Evolutionary conservation across 92 coral and sea anemone species (phyloP), one percentile per base, ranked within the genome.

Genomic region (Siderastrea radians): DNA sequence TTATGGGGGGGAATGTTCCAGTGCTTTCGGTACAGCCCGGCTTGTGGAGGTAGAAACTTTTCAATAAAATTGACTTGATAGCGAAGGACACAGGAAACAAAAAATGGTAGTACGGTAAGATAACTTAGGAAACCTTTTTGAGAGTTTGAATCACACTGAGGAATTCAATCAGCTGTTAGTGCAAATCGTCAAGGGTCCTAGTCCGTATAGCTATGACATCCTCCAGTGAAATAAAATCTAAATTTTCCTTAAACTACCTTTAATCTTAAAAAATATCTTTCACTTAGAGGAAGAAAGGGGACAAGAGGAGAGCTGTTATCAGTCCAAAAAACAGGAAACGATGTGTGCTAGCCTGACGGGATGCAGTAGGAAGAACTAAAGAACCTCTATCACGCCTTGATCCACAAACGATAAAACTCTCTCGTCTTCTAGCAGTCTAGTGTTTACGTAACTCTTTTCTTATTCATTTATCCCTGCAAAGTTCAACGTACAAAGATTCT

Each of bases 301-400:
- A 54, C 50, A 3, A 3, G 7, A 2, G 43, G 1, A 46, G 58
- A 55, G 52, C 48, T 55, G 57, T 59, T 69, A 82, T 55, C 77
- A 11, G 68, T 45, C 58, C 46, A 57, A 70, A 69, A 47, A 81
- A 68, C 86, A 71, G 86, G 86, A 82, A 82, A 44, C 16, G 68
- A 5, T 47, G 49, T 45, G 57, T 71, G 57, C 75, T 51, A 43
- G 26, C 11, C 17, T 8, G 1, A 4, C 26, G 15, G 77, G 86
- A 52, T 69, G 75, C 7, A 5, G 77, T 81, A 1, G 60, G 57
- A 16, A 72, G 19, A 46, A 65, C 74, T 13, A 0, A 7, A 61
- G 1, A 38, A 46, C 15, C 2, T 48, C 26, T 12, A 74, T 69
- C 59, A 57, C 86, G 78, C 86, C 78, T 82, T 74, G 19, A 59